Evolutionary conservation across 1,140 invertebrate genomes (phyloP).

Genomic region (Drosophila takahashii): DNA sequence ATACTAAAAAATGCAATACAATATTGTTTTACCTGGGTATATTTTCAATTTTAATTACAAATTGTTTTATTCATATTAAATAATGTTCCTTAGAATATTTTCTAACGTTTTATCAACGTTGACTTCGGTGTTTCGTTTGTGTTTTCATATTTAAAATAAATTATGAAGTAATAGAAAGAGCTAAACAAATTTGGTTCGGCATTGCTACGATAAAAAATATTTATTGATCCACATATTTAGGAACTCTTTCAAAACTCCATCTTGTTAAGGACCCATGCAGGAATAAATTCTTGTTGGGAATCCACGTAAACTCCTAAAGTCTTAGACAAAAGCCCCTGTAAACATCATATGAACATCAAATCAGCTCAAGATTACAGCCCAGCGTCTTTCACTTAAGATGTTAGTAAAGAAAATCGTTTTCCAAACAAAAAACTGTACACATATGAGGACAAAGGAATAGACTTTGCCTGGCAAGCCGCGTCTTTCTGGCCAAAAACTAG

Average conservation of each 20-base stretch:
- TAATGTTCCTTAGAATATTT: no score
- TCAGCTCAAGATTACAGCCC: conserved; percentile 46
- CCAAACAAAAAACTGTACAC: conserved; percentile 42
- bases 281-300: conserved; percentile 22
- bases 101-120: no score
- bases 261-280: conserved; percentile 7
- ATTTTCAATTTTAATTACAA: no score
- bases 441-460: conserved; percentile 39
- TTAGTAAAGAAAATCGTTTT: conserved; percentile 28
- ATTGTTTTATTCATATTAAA: no score
- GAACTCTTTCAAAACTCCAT: neutral
- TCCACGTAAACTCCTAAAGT: conserved; percentile 33
- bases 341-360: conserved; percentile 46
- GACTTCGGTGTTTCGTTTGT: neutral
- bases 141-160: neutral
- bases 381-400: conserved; percentile 28
- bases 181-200: neutral
- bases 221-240: conserved; percentile 25
- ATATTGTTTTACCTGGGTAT: no score
- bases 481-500: conserved; percentile 53
- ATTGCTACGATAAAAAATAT: neutral
- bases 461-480: conserved; percentile 37
- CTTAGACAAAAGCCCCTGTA: conserved; percentile 41
- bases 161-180: neutral
- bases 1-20: no score